These are phyloP conservation scores for Lepidocolaptes lacrymiger DNA, from an alignment of 2,797 vertebrate genomes.

Conservation along the genomic window DNA sequence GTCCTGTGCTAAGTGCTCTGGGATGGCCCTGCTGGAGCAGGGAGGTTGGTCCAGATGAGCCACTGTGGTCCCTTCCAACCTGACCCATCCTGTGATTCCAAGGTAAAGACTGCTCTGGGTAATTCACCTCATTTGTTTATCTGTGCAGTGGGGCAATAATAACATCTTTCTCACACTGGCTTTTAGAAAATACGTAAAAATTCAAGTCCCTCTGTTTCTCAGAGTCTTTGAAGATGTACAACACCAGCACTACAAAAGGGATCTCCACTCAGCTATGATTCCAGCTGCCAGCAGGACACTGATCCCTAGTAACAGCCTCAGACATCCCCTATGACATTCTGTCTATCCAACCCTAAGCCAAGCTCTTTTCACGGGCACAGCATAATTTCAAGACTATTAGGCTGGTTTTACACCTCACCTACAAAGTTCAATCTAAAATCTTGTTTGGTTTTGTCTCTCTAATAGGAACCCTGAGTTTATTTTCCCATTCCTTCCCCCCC, in stretches of 20 bases:
- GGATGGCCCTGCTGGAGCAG: not conserved
- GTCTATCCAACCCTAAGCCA: not conserved
- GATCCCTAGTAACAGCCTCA: not conserved
- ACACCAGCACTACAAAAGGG: not conserved
- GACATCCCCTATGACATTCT: not conserved
- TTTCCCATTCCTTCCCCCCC: slow-evolving; percentile 6
- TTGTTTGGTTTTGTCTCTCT: slow-evolving; percentile 34
- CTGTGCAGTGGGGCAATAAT: not conserved
- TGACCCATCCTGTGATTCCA: rapidly evolving
- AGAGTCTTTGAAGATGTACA: not conserved
- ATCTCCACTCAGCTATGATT: not conserved
- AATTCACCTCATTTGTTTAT: not conserved
- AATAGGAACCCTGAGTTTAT: slow-evolving; percentile 10
- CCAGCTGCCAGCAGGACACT: not conserved
- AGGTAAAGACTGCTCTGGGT: not conserved
- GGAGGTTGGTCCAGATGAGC: not conserved
- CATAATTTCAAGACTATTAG: not conserved
- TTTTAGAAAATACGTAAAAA: not conserved
- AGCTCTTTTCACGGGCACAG: not conserved
- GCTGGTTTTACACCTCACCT: not conserved
- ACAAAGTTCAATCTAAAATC: not conserved
- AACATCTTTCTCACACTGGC: rapidly evolving
- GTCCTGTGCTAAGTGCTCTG: rapidly evolving
- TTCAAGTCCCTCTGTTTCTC: not conserved
- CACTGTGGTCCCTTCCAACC: not conserved